These are phyloP conservation scores for Megaustenia siamemsis DNA, from an alignment of 2,888 invertebrate genomes.

Conservation along the genomic window DNA sequence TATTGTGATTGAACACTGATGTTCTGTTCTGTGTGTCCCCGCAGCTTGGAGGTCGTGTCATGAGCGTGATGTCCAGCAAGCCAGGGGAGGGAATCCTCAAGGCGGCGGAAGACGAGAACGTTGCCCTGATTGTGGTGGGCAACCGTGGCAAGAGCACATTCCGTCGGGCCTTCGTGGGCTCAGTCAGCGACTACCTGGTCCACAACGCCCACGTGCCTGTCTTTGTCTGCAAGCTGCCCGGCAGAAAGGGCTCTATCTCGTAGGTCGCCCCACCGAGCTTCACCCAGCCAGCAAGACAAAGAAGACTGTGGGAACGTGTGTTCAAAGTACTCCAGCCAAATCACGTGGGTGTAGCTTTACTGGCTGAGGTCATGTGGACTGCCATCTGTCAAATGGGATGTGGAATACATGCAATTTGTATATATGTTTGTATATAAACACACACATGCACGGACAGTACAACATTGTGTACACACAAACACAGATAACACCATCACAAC, in stretches of 20 bases:
- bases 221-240: conserved; percentile 50
- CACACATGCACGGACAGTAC: no score
- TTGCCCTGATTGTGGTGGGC: conserved; percentile 50
- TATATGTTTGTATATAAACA: no score
- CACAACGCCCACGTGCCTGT: conserved; percentile 57
- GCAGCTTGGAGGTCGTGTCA: conserved; percentile 54
- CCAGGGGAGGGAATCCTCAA: conserved; percentile 56
- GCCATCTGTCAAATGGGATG: no score
- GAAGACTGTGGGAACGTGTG: neutral
- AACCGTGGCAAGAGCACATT: conserved; percentile 50
- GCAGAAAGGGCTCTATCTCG: no score
- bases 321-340: neutral
- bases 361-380: no score
- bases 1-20: no score
- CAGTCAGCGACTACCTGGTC: conserved; percentile 56
- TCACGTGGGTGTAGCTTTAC: no score
- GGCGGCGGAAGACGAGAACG: conserved; percentile 53
- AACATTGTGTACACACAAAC: no score
- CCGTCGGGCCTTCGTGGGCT: conserved; percentile 52
- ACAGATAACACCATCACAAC: no score
- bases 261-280: no score
- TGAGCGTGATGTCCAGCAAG: conserved; percentile 55
- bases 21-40: no score
- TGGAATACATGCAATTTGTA: no score
- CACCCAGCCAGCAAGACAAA: neutral